Conservation (phyloP, 2,797 vertebrate species). For the Lagocephalus sceleratus region DNA sequence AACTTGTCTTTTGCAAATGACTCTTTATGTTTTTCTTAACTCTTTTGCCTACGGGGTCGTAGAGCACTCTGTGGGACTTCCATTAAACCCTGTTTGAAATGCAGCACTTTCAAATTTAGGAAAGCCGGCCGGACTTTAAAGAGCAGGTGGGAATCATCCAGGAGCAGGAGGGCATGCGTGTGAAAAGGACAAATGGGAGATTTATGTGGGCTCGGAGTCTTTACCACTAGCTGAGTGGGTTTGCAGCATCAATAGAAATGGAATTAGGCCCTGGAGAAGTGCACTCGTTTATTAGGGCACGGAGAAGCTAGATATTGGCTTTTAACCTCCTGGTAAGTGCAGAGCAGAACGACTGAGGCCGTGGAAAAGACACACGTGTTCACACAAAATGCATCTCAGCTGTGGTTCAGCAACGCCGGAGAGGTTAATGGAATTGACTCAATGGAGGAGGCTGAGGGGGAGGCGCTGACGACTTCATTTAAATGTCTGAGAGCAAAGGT, state of each 20-base stretch:
- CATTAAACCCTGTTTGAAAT: slow-evolving; percentile 51
- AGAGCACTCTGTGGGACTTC: slow-evolving; percentile 21
- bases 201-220: slow-evolving; percentile 62
- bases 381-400: slow-evolving; percentile 26
- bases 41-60: slow-evolving; percentile 27
- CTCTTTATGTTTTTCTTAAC: slow-evolving; percentile 29
- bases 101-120: slow-evolving; percentile 48
- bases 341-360: slow-evolving; percentile 34
- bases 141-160: background rate
- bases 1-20: slow-evolving; percentile 59
- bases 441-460: slow-evolving; percentile 6
- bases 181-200: slow-evolving; percentile 59
- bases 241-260: slow-evolving; percentile 67
- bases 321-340: slow-evolving; percentile 64
- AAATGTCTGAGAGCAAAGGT: too few relatives aligned
- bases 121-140: slow-evolving; percentile 10
- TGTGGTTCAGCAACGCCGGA: slow-evolving; percentile 22
- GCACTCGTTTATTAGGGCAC: slow-evolving; percentile 63
- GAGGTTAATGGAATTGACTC: slow-evolving; percentile 36
- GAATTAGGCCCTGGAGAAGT: slow-evolving; percentile 66
- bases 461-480: background rate
- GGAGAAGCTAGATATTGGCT: slow-evolving; percentile 62
- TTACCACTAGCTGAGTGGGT: slow-evolving; percentile 62
- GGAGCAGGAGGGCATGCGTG: slow-evolving; percentile 37
- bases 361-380: slow-evolving; percentile 38